Percentiles rank a stretch among this genome's conserved stretches.
Evolutionary conservation across 2,888 invertebrate genomes (phyloP).

Genomic region (Hanleya hanleyi): DNA sequence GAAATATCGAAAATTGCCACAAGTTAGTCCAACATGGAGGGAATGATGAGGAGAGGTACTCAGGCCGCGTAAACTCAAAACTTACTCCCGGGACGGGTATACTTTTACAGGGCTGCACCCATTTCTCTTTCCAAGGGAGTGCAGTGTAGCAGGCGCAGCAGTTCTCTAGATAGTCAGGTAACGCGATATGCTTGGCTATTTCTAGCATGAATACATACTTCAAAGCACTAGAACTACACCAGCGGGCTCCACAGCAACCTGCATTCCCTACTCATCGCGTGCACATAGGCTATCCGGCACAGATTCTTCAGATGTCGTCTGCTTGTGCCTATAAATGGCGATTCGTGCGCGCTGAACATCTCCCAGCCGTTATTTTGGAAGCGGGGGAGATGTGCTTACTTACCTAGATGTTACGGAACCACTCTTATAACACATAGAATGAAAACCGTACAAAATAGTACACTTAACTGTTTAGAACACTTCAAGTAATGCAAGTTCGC

Average conservation of each 20-base stretch:
- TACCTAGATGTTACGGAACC: too few species aligned
- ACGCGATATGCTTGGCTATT: neutral
- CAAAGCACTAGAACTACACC: neutral
- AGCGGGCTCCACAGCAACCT: neutral
- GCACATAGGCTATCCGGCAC: neutral
- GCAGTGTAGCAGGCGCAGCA: neutral
- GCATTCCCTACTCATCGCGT: neutral
- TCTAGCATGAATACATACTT: neutral
- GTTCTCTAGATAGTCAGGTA: neutral
- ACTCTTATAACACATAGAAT: too few species aligned
- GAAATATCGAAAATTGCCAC: conserved; percentile 8
- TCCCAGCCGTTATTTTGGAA: neutral
- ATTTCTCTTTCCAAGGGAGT: neutral
- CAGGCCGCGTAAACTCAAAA: neutral
- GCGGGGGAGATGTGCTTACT: neutral
- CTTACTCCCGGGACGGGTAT: neutral
- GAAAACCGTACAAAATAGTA: too few species aligned
- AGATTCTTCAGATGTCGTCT: neutral
- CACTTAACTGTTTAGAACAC: too few species aligned
- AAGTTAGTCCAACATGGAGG: conserved; percentile 8
- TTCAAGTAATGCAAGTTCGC: too few species aligned
- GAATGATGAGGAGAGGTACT: neutral
- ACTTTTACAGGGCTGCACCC: neutral
- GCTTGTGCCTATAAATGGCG: conserved; percentile 8
- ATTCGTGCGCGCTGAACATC: too few species aligned